Evolutionary conservation across 2,797 vertebrate species (phyloP), one percentile per base, ranked within the genome.

Genomic region (Holocentrus rufus): DNA sequence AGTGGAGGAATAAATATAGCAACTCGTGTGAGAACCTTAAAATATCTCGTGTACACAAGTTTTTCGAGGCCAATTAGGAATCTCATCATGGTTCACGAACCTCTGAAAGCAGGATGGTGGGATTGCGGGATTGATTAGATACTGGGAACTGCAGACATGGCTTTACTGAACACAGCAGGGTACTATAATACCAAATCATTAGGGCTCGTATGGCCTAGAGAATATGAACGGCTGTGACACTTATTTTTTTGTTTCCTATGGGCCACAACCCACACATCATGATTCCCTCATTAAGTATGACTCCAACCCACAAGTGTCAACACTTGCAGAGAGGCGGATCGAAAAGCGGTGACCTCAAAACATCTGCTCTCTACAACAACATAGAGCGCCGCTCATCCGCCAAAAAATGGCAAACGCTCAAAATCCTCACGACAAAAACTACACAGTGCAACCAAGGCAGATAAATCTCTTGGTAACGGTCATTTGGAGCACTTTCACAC

Each of bases 281-380:
- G 67, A 81, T 39, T 58, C 68, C 76, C 80, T 87, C 80, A 84
- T 85, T 68, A 77, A 77, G 65, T 44, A 39, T 0, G 57, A 82
- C 68, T 81, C 75, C 70, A 77, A 64, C 63, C 80, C 83, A 69
- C 79, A 75, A 86, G 85, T 82, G 77, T 89, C 84, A 80, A 84
- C 83, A 57, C 83, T 83, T 65, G 50, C 69, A 55, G 68, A 8
- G 74, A 82, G 72, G 82, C 71, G 36, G 73, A 74, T 81, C 50
- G 47, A 82, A 74, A 72, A 22, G 77, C 62, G n/a, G 63, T 84
- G 83, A 91, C 86, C 86, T 91, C 77, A 80, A 76, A 86, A 84
- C 90, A 90, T 92, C 84, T 86, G 81, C 85, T 87, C 67, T 69
- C 11, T 57, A 50, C 74, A 85, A 59, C 80, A 71, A 71, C 69